Percentiles rank a stretch among this genome's conserved stretches.
Conservation (phyloP, 2,888 invertebrate genomes). For the Biston betularia region DNA sequence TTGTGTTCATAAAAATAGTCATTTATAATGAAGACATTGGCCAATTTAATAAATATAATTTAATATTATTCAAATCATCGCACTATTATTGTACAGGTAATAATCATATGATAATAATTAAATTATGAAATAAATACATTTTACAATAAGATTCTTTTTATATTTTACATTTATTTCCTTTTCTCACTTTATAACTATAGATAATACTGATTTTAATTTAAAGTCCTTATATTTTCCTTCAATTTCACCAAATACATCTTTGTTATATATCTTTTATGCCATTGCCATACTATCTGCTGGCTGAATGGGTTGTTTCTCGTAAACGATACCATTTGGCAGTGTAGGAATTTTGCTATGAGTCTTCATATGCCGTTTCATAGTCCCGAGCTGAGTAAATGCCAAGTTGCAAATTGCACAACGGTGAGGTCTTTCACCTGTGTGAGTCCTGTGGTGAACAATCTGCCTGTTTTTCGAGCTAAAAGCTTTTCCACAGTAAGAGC, state of each 20-base stretch:
- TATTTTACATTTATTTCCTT: not conserved
- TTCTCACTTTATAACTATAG: no score
- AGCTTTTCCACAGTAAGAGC: constrained; percentile 69
- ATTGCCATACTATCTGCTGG: constrained; percentile 4
- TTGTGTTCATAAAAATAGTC: not conserved
- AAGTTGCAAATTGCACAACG: constrained; percentile 73
- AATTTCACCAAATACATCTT: not conserved
- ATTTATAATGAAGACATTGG: no score
- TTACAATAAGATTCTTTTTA: not conserved
- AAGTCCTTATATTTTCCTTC: no score
- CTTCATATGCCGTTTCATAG: constrained; percentile 77
- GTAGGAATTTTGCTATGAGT: constrained; percentile 64
- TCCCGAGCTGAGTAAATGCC: constrained; percentile 76
- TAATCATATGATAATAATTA: not conserved
- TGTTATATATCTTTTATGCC: not conserved
- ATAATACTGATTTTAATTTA: no score
- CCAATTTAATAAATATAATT: not conserved
- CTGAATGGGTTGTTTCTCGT: constrained; percentile 11
- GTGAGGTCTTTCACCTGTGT: constrained; percentile 78
- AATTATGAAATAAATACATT: not conserved
- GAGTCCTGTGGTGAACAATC: constrained; percentile 73
- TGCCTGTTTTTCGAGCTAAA: constrained; percentile 72
- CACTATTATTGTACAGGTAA: not conserved
- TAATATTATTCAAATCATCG: not conserved
- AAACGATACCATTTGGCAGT: not conserved